A percentile compares a stretch with the other conserved stretches of the same genome.
Conservation (phyloP, 1,140 invertebrate genomes). For the Drosophila rufa region DNA sequence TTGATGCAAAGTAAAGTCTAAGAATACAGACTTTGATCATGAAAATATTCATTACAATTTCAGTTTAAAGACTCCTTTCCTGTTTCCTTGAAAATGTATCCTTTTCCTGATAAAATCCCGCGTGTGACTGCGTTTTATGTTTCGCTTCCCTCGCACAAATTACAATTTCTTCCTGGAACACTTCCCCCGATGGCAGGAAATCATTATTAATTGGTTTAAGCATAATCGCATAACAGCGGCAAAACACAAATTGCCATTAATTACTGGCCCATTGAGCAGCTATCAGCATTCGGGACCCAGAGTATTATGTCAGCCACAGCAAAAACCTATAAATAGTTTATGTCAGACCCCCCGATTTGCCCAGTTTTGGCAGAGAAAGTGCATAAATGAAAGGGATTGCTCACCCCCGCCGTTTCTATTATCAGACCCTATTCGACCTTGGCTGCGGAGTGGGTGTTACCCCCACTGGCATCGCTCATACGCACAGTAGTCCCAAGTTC, state of each 20-base stretch:
- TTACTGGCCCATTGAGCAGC: slow-evolving; percentile 11
- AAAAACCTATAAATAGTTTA: slow-evolving; percentile 26
- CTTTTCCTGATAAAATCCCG: not conserved
- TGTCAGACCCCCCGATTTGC: slow-evolving; percentile 3
- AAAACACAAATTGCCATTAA: slow-evolving; percentile 31
- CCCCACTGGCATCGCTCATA: slow-evolving; percentile 51
- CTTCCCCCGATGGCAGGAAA: slow-evolving; percentile 17
- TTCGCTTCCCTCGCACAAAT: not conserved
- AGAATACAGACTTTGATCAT: not conserved
- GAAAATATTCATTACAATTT: not conserved
- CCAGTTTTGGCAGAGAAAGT: slow-evolving; percentile 5
- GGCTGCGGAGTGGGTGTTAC: slow-evolving; percentile 4
- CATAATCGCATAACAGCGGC: slow-evolving; percentile 26
- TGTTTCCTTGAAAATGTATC: not conserved
- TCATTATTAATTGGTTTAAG: slow-evolving; percentile 39
- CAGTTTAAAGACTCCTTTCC: too few species aligned
- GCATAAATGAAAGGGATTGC: not conserved
- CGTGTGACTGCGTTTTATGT: not conserved
- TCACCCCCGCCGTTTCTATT: not conserved
- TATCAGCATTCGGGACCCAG: slow-evolving; percentile 3
- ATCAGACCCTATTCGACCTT: slow-evolving; percentile 19
- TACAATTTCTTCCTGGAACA: not conserved
- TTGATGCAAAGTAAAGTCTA: not conserved
- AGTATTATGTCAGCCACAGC: slow-evolving; percentile 20
- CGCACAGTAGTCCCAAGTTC: slow-evolving; percentile 51